A percentile compares a stretch with the other conserved stretches of the same genome.
phyloP scores from a whole-genome alignment of 2,113 vertebrate genomes.

The Aegotheles bennettii region DNA sequence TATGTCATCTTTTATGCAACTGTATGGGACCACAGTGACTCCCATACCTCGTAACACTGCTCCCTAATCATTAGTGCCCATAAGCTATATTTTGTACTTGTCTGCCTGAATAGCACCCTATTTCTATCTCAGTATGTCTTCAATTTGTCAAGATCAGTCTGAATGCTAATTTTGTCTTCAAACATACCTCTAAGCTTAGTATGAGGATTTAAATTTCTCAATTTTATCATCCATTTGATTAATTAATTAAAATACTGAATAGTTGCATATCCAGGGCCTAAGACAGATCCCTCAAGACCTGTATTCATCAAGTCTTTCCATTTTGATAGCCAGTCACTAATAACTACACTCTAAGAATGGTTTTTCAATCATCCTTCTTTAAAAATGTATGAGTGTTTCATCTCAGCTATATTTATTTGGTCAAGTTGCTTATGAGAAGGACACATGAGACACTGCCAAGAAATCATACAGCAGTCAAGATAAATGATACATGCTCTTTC shows the following conservation, averaged over 20 bases:
- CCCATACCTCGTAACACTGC: fast-evolving
- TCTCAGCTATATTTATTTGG: not conserved
- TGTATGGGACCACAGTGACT: not conserved
- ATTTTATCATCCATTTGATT: not conserved
- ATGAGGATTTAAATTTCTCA: not conserved
- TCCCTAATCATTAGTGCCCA: not conserved
- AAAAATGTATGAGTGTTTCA: not conserved
- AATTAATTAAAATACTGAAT: not conserved
- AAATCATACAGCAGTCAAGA: not conserved
- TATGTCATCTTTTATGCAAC: not conserved
- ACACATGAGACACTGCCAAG: not conserved
- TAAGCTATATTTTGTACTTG: not conserved
- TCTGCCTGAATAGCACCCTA: not conserved
- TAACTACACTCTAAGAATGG: not conserved
- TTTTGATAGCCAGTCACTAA: not conserved
- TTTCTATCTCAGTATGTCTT: not conserved
- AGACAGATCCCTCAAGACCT: not conserved
- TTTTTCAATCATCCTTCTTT: not conserved
- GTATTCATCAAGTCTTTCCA: not conserved
- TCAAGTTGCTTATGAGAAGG: not conserved
- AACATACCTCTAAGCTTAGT: not conserved
- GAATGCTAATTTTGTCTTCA: not conserved
- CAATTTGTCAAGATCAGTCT: not conserved
- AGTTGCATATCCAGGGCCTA: not conserved
- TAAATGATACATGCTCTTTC: not conserved